Conservation (phyloP, 2,113 vertebrate species). For the Vidua macroura region DNA sequence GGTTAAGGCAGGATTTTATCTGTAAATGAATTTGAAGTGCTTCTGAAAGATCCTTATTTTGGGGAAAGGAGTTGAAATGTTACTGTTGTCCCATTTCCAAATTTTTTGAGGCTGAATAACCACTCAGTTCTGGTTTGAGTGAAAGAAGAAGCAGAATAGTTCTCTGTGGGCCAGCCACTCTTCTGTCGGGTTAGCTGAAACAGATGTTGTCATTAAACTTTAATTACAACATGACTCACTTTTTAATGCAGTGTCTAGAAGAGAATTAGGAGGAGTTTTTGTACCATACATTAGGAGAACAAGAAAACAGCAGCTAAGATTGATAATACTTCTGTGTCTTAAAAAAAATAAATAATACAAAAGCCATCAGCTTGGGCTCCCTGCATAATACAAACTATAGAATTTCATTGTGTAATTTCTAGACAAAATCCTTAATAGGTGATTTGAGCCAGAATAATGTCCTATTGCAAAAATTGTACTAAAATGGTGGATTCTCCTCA, state of each 20-base stretch:
- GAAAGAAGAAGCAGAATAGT: not conserved
- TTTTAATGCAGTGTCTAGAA: not conserved
- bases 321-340: not conserved
- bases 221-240: constrained; percentile 18
- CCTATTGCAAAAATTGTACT: not conserved
- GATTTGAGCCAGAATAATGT: not conserved
- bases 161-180: not conserved
- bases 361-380: not conserved
- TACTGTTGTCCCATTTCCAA: constrained; percentile 16
- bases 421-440: not conserved
- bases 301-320: not conserved
- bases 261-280: not conserved
- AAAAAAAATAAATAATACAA: fast-evolving
- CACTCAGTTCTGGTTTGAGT: not conserved
- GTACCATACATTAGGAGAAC: not conserved
- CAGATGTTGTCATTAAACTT: constrained; percentile 54
- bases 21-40: constrained; percentile 16
- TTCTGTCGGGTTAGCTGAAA: not conserved
- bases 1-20: constrained; percentile 23
- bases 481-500: not conserved
- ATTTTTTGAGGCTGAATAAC: constrained; percentile 15
- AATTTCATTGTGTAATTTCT: not conserved
- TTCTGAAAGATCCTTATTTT: constrained; percentile 14
- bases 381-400: not conserved
- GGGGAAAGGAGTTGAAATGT: not conserved